A percentile compares a stretch with the other conserved stretches of the same genome.
Evolutionary conservation across 2,888 invertebrate genomes (phyloP).

Genomic region (Tryphoninae sp.): DNA sequence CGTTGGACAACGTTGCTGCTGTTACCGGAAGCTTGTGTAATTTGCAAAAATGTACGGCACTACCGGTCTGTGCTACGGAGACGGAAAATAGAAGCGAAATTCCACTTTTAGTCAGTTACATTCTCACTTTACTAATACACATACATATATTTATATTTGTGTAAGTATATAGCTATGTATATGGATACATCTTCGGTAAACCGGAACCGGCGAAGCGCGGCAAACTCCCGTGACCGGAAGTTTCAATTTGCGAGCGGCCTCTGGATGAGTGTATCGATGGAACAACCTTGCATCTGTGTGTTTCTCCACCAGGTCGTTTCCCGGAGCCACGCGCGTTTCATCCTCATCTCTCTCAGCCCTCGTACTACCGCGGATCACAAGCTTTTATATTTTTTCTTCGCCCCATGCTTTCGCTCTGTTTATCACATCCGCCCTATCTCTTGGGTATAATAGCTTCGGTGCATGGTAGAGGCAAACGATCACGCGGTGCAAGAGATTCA

Average conservation of each 20-base stretch:
- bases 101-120: background rate
- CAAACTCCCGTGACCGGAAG: conserved; percentile 66
- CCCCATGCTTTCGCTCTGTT: conserved; percentile 39
- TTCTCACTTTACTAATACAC: background rate
- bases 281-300: conserved; percentile 7
- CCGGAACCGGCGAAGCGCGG: conserved; percentile 56
- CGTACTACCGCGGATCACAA: conserved; percentile 6
- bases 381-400: background rate
- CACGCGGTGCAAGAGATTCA: too few relatives aligned
- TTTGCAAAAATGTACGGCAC: conserved; percentile 18
- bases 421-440: background rate
- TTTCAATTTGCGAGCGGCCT: conserved; percentile 61
- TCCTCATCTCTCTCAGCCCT: conserved; percentile 14
- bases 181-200: conserved; percentile 13
- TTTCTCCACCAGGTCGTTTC: background rate
- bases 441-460: background rate
- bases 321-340: background rate
- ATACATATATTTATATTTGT: background rate
- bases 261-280: conserved; percentile 57
- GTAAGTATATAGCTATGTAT: background rate
- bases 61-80: background rate
- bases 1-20: background rate
- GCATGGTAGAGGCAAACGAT: too few relatives aligned
- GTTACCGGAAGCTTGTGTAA: conserved; percentile 20
- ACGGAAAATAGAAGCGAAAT: too few relatives aligned